A percentile compares a stretch with the other conserved stretches of the same genome.
phyloP scores from a whole-genome alignment of 2,888 invertebrate species.

The Drosophila austrosaltans region DNA sequence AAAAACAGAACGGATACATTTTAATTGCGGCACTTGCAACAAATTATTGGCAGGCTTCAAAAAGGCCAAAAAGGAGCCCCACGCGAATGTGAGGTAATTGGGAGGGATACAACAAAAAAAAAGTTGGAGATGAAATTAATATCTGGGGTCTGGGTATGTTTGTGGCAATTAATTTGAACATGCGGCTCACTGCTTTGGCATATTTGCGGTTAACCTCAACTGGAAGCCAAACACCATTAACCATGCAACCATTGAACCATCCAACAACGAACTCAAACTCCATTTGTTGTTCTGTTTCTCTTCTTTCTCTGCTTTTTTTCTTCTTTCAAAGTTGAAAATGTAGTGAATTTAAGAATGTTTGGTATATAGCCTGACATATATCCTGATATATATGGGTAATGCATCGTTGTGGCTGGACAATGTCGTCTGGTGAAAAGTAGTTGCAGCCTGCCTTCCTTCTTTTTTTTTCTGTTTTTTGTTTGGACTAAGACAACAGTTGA shows the following conservation, averaged over 20 bases:
- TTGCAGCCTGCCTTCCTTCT: constrained; percentile 14
- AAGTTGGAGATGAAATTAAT: constrained; percentile 59
- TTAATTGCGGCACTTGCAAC: constrained; percentile 69
- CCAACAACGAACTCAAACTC: background rate
- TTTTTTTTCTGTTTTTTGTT: constrained; percentile 26
- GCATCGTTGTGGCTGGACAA: constrained; percentile 51
- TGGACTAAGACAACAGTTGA: constrained; percentile 57
- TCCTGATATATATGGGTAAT: constrained; percentile 60
- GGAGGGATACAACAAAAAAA: constrained; percentile 24
- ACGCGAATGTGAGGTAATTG: no score
- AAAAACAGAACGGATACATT: constrained; percentile 42
- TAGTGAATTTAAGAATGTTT: constrained; percentile 21
- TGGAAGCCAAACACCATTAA: constrained; percentile 14
- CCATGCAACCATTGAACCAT: background rate
- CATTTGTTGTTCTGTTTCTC: background rate
- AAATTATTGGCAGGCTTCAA: constrained; percentile 70
- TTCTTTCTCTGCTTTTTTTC: constrained; percentile 5
- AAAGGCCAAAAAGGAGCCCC: constrained; percentile 47
- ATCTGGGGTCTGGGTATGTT: constrained; percentile 58
- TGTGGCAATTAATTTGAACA: constrained; percentile 80
- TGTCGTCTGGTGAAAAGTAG: constrained; percentile 30
- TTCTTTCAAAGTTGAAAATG: constrained; percentile 8
- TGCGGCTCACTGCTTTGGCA: constrained; percentile 68
- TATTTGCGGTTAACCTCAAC: constrained; percentile 77
- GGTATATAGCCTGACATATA: constrained; percentile 55